Evolutionary conservation across 2,797 vertebrate genomes (phyloP), one percentile per base, ranked within the genome.

Genomic region (Phoxinus dragarum): DNA sequence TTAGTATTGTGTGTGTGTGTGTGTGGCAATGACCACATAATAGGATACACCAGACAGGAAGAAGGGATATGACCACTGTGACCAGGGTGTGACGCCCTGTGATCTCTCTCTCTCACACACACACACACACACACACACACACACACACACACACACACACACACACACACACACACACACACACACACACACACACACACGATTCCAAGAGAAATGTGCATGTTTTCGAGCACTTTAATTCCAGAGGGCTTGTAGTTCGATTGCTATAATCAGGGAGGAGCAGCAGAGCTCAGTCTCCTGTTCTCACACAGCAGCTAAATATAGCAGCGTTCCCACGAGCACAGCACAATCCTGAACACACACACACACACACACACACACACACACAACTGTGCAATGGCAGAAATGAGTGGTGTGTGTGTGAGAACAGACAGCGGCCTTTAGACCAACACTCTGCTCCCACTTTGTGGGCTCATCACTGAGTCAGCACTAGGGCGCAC

Each of bases 401-500:
- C 74, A 84, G 86, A 64, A 84, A 71, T 31, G 64, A 66, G 59
- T 86, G 73, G 81, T 74, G 69, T 75, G 56, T 71, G 86, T 40
- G 80, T 68, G 77, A 47, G 90, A 93, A 91, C 93, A 93, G 91
- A 90, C 89, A 81, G 92, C 89, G 85, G 90, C 88, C 66, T 85
- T 80, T 69, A 81, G 71, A 67, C 40, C 78, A 80, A 82, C 27
- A 85, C 83, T 90, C 87, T 88, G 90, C 91, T 91, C 90, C 89
- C 88, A 87, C 87, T 92, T 90, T 90, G 93, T 93, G 90, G 92
- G 92, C 89, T 79, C 90, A 80, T 9, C 82, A 12, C 76, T 94
- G 93, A 95, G 89, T 95, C 93, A 94, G 91, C 89, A 92, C 86
- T 88, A 86, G 87, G 90, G 91, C 91, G 91, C 90, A 90, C 86